Conservation (phyloP, 2,888 invertebrate genomes). For the Hanleya hanleyi region DNA sequence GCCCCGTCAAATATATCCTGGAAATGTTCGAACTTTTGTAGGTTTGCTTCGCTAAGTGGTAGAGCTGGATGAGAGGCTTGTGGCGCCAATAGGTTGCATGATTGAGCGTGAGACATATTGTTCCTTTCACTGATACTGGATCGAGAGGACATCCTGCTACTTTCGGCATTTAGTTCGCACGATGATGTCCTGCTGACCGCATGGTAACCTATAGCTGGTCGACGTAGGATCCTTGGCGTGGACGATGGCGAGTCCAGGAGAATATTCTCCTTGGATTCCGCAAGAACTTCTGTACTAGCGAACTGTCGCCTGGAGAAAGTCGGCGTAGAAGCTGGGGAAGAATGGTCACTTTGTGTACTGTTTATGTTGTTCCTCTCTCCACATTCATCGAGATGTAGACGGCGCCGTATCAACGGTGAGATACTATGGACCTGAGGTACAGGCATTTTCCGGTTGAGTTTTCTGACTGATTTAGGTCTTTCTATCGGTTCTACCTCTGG, state of each 20-base stretch:
- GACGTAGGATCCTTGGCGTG: background rate
- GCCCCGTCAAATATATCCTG: background rate
- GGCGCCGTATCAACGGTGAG: background rate
- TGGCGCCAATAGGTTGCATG: background rate
- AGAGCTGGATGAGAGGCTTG: background rate
- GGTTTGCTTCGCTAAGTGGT: background rate
- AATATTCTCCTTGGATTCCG: conserved; percentile 1
- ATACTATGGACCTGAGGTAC: background rate
- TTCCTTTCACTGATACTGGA: conserved; percentile 7
- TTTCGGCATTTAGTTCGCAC: conserved; percentile 4
- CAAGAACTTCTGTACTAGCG: background rate
- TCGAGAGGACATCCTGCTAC: conserved; percentile 8
- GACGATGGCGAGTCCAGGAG: background rate
- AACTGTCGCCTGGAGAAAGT: background rate
- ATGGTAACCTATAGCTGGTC: background rate
- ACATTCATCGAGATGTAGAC: background rate
- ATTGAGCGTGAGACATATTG: background rate
- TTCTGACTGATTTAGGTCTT: background rate
- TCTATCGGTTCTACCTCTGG: background rate
- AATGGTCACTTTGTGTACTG: background rate
- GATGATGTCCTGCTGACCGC: conserved; percentile 7
- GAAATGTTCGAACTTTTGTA: background rate
- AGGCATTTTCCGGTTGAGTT: background rate
- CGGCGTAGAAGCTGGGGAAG: background rate
- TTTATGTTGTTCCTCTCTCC: background rate